Evolutionary conservation across 1,140 invertebrate genomes (phyloP), one percentile per base, ranked within the genome.

Genomic region (Sycobia sp.): DNA sequence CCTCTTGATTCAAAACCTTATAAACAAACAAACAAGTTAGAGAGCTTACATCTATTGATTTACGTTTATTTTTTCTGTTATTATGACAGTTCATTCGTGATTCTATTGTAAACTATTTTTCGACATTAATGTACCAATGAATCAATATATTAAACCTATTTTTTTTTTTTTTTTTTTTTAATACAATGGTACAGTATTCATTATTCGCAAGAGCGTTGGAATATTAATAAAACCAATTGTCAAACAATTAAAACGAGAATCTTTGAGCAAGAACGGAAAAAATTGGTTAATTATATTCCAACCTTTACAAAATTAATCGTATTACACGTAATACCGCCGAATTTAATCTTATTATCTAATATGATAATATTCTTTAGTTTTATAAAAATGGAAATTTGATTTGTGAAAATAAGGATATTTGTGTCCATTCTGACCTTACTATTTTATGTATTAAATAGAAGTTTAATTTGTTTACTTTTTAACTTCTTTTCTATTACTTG

Each of bases 1-100:
- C 81, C 80, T 82, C 81, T 82, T 82, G 79, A 80, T 82, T 82
- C 80, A 82, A 76, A 81, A 82, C 81, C 81, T 82, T 82, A 82
- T 80, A 82, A 82, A 82, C 80, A 82, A 80, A 82, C 74, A 82
- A 82, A 82, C 69, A 78, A 74, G 77, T 82, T 81, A 81, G 79
- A 81, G 73, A 80, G 77, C 75, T 78, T 80, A 78, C 69, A 66
- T 72, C 73, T 67, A 69, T 66, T 72, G 66, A 69, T 58, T 59
- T 41, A 57, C 32, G 44, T 68, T 67, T 66, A 36, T 47, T 66
- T 61, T 61, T 58, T 58, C 27, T 59, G 32, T 41, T 59, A 39
- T 39, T 50, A 36, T 29, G 46, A 46, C 36, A 34, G 13, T 53
- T 13, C 20, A 14, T 53, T 34, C 23, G 29, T 41, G n/a, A 27